These are phyloP conservation scores for Kryptopterus vitreolus DNA, from an alignment of 2,797 vertebrate genomes.

Conservation along the genomic window DNA sequence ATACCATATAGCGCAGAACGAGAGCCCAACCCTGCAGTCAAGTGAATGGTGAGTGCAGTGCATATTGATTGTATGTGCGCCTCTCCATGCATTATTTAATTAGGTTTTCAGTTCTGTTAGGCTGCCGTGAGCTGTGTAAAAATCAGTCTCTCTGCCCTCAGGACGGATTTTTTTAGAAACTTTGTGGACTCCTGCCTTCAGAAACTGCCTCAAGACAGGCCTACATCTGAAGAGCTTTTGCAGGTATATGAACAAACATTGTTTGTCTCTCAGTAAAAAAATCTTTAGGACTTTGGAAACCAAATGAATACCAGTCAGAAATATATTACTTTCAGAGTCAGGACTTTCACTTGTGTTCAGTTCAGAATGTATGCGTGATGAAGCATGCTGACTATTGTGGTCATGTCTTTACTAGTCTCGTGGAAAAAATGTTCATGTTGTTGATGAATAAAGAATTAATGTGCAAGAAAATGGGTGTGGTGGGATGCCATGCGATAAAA, in stretches of 20 bases:
- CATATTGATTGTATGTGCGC: conserved; percentile 10
- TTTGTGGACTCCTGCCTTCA: conserved; percentile 99
- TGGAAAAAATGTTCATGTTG: conserved; percentile 2
- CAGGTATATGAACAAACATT: conserved; percentile 75
- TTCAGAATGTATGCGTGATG: not conserved
- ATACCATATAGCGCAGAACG: conserved; percentile 99
- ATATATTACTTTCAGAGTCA: not conserved
- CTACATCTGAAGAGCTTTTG: conserved; percentile 96
- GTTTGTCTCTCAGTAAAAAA: not conserved
- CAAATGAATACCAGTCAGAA: not conserved
- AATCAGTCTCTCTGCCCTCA: conserved; percentile 63
- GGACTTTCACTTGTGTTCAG: not conserved
- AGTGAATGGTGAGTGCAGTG: conserved; percentile 92
- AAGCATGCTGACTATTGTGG: not conserved
- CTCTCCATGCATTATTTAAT: conserved; percentile 42
- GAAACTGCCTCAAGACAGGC: conserved; percentile 98
- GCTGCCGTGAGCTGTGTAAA: conserved; percentile 7
- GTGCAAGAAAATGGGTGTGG: not conserved
- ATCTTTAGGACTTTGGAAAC: not conserved
- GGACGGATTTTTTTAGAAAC: conserved; percentile 98
- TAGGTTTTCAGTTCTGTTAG: conserved; percentile 18
- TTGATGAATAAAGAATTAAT: not conserved
- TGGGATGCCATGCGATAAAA: not conserved
- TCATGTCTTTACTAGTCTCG: not conserved
- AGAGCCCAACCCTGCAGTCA: conserved; percentile 93